Percentiles rank a stretch among this genome's conserved stretches.
These are phyloP conservation scores for Opisthograptis luteolata DNA, from an alignment of 2,888 invertebrate genomes.

Conservation along the genomic window DNA sequence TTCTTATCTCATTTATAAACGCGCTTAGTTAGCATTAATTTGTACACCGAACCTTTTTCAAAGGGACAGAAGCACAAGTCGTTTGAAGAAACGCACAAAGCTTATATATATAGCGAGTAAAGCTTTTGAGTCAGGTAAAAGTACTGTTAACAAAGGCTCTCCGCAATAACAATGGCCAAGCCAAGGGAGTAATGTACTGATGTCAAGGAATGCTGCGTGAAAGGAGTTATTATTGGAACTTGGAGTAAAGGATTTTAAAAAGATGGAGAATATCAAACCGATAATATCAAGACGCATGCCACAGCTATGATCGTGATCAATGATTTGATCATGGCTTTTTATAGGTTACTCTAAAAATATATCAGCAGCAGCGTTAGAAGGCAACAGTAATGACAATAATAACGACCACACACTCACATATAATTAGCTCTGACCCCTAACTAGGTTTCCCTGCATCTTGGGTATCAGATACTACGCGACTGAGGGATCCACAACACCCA, in stretches of 20 bases:
- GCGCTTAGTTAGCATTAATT: neutral
- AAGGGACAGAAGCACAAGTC: constrained; percentile 24
- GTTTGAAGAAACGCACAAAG: constrained; percentile 37
- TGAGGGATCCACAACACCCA: too few relatives aligned
- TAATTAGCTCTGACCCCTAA: too few relatives aligned
- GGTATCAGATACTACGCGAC: too few relatives aligned
- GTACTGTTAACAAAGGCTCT: constrained; percentile 57
- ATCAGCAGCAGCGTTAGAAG: too few relatives aligned
- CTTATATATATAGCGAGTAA: constrained; percentile 55
- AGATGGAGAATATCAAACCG: neutral
- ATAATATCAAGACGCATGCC: neutral
- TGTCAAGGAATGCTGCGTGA: constrained; percentile 5
- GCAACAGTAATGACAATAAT: too few relatives aligned
- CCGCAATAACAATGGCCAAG: constrained; percentile 57
- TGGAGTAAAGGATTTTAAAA: neutral
- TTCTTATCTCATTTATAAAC: constrained; percentile 11
- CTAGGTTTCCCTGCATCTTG: too few relatives aligned
- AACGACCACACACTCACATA: too few relatives aligned
- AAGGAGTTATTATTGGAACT: neutral
- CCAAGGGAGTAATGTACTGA: constrained; percentile 23
- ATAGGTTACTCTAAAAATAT: too few relatives aligned
- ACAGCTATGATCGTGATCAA: too few relatives aligned
- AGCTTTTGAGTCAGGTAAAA: constrained; percentile 62
- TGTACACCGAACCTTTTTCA: too few relatives aligned
- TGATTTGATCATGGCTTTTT: too few relatives aligned